Evolutionary conservation across 2,888 invertebrate species (phyloP).

Genomic region (Synanthedon formicaeformis): DNA sequence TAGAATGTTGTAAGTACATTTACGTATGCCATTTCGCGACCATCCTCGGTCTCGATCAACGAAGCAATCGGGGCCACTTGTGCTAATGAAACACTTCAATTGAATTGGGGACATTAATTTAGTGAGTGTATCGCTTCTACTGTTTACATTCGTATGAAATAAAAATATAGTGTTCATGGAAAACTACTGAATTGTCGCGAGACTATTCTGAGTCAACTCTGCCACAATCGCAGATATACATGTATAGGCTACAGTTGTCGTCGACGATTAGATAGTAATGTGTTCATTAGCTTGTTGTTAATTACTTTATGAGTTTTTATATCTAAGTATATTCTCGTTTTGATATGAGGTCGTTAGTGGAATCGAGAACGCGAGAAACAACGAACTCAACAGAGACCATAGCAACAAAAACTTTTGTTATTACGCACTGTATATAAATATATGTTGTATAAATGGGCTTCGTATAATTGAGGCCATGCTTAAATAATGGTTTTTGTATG

Average conservation of each 20-base stretch:
- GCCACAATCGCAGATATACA: no score
- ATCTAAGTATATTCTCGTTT: constrained; percentile 1
- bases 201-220: not conserved
- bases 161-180: constrained; percentile 8
- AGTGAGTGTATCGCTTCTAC: constrained; percentile 36
- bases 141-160: constrained; percentile 42
- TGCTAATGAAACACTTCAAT: constrained; percentile 69
- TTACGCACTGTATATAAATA: not conserved
- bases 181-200: constrained; percentile 5
- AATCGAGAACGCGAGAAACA: constrained; percentile 24
- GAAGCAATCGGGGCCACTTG: constrained; percentile 70
- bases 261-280: not conserved
- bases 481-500: constrained; percentile 5
- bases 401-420: constrained; percentile 15
- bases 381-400: constrained; percentile 22
- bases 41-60: constrained; percentile 47
- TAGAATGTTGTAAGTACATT: constrained; percentile 8
- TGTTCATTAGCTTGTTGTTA: not conserved
- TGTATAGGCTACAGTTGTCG: not conserved
- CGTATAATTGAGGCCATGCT: constrained; percentile 9
- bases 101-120: constrained; percentile 69
- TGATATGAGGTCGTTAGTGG: constrained; percentile 13
- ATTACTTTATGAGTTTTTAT: not conserved
- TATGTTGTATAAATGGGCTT: not conserved
- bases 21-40: constrained; percentile 40